Evolutionary conservation across 2,888 invertebrate species (phyloP).

Genomic region (Latrodectus hesperus): DNA sequence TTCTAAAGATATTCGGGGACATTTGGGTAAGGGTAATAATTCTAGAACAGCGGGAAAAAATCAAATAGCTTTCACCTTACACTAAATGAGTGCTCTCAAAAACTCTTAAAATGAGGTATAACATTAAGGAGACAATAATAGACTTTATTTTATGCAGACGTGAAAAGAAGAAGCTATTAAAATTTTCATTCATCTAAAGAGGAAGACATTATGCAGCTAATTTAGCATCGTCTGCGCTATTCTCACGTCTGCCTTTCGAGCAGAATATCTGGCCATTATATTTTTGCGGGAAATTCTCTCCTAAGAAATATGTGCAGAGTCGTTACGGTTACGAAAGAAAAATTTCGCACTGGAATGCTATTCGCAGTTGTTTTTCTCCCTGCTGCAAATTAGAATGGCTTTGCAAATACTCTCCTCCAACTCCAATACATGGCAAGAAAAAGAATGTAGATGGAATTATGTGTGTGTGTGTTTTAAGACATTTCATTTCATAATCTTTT

Average conservation of each 20-base stretch:
- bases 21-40: too few relatives aligned
- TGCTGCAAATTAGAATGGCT: constrained; percentile 8
- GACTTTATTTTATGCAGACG: constrained; percentile 32
- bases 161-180: constrained; percentile 45
- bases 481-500: too few relatives aligned
- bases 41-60: not conserved
- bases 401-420: not conserved
- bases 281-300: constrained; percentile 38
- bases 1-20: too few relatives aligned
- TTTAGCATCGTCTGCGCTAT: constrained; percentile 35
- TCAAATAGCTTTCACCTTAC: constrained; percentile 21
- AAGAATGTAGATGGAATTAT: too few relatives aligned
- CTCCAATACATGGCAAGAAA: too few relatives aligned
- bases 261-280: constrained; percentile 34
- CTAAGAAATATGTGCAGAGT: constrained; percentile 17
- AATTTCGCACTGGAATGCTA: constrained; percentile 19
- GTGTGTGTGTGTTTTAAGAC: too few relatives aligned
- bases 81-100: constrained; percentile 12
- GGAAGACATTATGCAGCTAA: constrained; percentile 36
- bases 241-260: constrained; percentile 20
- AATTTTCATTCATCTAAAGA: constrained; percentile 31
- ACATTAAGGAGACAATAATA: constrained; percentile 47
- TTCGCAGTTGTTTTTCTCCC: constrained; percentile 14
- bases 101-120: constrained; percentile 32
- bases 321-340: constrained; percentile 14